Base-by-base conservation (phyloP, 1,140 invertebrate species). In the Mamestra configurata region DNA sequence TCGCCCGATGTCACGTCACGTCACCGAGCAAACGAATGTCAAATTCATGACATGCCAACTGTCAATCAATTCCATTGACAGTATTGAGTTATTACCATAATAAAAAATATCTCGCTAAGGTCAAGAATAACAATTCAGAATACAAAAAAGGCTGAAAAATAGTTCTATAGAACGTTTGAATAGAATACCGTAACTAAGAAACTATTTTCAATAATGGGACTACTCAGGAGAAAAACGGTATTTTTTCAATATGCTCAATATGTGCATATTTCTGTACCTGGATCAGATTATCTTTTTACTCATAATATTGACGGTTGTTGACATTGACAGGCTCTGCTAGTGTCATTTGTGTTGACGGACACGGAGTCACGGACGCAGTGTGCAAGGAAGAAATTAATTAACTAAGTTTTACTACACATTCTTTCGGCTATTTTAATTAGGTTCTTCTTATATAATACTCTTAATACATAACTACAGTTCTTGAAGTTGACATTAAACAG, bases 1-100 rank as follows among this genome's bases (percentile, higher is more conserved):
- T 64, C 57, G 55, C 24, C 43, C 57, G 68, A 86, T 88, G 85
- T 88, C 86, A 89, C 85, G 83, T 87, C 82, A 88, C 82, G 78
- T 84, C 80, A 79, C 78, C 79, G 68, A 59, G 37, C 77, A 79
- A 82, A 71, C 80, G 53, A 75, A 59, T 85, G 82, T 82, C 84
- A 86, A 77, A 77, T 43, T 57, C n/a, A 59, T 24, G 15, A 1
- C 24, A 61, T 24, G 15, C 8, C 24, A 61, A 49, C n/a, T 77
- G 73, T 64, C 40, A 77, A 61, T 40, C 22, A 20, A 18, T 6
- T 57, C 18, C 0, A 53, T 15, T 53, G 51, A 22, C 8, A 53
- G 51, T 7, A 22, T 53, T 35, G 1, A 2, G n/a, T 1, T 1
- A 64, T 64, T 64, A n/a, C 59, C 59, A 64, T 40, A 37, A 20